Conservation (phyloP, 2,113 vertebrate genomes). For the Cavia aperea region DNA sequence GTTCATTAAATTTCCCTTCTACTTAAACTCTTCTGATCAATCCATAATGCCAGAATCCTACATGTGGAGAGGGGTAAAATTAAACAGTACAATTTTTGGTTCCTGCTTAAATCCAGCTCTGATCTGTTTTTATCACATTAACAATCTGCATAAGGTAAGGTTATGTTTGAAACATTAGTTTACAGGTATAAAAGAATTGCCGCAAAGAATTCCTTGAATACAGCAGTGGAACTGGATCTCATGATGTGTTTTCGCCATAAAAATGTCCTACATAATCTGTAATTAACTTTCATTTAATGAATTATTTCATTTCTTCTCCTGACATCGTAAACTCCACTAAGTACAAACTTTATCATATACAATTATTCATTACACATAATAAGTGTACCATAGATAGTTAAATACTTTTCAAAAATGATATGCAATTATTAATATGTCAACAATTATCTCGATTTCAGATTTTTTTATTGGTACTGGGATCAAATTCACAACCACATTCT, state of each 20-base stretch:
- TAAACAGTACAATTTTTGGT: not conserved
- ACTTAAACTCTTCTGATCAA: not conserved
- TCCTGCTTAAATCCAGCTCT: not conserved
- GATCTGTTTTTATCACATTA: not conserved
- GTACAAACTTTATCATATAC: not conserved
- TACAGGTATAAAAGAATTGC: not conserved
- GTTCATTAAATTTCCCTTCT: conserved; percentile 21
- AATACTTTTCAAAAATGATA: not conserved
- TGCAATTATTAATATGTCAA: not conserved
- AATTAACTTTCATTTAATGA: not conserved
- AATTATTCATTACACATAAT: not conserved
- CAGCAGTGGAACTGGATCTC: not conserved
- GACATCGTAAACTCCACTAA: not conserved
- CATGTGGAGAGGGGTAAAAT: not conserved
- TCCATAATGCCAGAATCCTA: not conserved
- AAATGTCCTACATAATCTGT: not conserved
- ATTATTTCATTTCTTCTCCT: not conserved
- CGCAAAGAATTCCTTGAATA: not conserved
- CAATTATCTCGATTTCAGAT: too few relatives aligned
- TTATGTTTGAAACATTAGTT: not conserved
- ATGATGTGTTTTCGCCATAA: not conserved
- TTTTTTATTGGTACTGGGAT: too few relatives aligned
- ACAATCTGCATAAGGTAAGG: not conserved
- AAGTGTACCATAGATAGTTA: not conserved
- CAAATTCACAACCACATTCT: too few relatives aligned